Evolutionary conservation across 2,113 vertebrate species (phyloP).

Genomic region (Gulo gulo): DNA sequence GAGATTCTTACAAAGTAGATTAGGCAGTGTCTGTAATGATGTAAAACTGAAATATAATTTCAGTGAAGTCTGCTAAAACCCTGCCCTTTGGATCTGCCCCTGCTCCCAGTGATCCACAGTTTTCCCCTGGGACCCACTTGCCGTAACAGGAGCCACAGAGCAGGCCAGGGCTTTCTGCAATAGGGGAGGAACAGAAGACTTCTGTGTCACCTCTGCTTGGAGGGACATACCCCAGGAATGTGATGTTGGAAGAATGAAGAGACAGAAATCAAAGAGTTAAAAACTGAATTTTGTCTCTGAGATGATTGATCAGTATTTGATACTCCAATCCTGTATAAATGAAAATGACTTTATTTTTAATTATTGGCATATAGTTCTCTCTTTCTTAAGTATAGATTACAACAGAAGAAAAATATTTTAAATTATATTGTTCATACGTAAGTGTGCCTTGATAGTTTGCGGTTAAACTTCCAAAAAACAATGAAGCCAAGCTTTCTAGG

Average conservation of each 20-base stretch:
- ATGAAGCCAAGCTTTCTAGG: not conserved
- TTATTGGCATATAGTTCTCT: not conserved
- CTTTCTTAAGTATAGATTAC: not conserved
- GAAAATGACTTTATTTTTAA: not conserved
- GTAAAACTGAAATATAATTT: not conserved
- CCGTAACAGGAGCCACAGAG: not conserved
- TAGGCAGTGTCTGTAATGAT: not conserved
- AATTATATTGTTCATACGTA: not conserved
- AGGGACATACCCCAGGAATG: not conserved
- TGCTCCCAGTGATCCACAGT: not conserved
- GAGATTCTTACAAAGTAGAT: not conserved
- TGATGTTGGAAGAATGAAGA: not conserved
- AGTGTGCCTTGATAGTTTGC: not conserved
- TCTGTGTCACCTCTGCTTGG: not conserved
- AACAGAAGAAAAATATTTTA: not conserved
- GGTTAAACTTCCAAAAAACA: not conserved
- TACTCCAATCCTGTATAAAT: not conserved
- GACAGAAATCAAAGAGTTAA: not conserved
- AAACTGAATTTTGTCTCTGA: not conserved
- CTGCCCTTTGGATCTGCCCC: not conserved
- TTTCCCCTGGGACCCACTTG: not conserved
- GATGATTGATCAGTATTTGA: not conserved
- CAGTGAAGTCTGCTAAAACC: not conserved
- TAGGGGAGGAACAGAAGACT: not conserved
- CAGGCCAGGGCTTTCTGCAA: not conserved